phyloP scores from a whole-genome alignment of 1,140 invertebrate species.

The Aradophagus sp. region DNA sequence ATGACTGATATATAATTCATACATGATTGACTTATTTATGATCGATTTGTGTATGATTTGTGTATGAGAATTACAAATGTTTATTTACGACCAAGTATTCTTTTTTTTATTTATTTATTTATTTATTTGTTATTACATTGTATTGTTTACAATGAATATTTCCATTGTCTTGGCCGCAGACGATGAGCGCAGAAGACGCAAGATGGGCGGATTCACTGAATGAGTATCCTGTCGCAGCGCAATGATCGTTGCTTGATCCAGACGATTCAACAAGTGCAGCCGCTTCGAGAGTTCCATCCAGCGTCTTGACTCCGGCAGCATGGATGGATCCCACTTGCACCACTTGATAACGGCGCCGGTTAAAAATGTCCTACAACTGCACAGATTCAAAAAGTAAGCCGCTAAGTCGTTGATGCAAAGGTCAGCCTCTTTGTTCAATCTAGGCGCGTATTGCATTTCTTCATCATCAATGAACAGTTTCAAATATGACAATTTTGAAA shows the following conservation, averaged over 20 bases:
- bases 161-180: too few species aligned
- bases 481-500: too few species aligned
- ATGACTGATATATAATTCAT: too few species aligned
- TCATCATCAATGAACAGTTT: too few species aligned
- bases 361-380: slow-evolving; percentile 68
- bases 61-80: too few species aligned
- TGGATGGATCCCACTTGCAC: slow-evolving; percentile 67
- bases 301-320: slow-evolving; percentile 35
- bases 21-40: too few species aligned
- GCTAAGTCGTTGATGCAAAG: slow-evolving; percentile 26
- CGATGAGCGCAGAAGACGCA: slow-evolving; percentile 26
- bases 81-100: too few species aligned
- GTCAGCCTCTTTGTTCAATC: slow-evolving; percentile 8
- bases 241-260: slow-evolving; percentile 17
- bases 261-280: slow-evolving; percentile 28
- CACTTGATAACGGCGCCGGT: slow-evolving; percentile 65
- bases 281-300: slow-evolving; percentile 18
- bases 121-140: too few species aligned
- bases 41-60: too few species aligned
- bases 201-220: slow-evolving; percentile 46
- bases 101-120: too few species aligned
- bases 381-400: slow-evolving; percentile 71
- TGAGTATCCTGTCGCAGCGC: slow-evolving; percentile 24
- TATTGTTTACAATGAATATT: too few species aligned
- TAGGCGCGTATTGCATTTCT: slow-evolving; percentile 15